Evolutionary conservation across 2,113 vertebrate species (phyloP).

Genomic region (Solea senegalensis): DNA sequence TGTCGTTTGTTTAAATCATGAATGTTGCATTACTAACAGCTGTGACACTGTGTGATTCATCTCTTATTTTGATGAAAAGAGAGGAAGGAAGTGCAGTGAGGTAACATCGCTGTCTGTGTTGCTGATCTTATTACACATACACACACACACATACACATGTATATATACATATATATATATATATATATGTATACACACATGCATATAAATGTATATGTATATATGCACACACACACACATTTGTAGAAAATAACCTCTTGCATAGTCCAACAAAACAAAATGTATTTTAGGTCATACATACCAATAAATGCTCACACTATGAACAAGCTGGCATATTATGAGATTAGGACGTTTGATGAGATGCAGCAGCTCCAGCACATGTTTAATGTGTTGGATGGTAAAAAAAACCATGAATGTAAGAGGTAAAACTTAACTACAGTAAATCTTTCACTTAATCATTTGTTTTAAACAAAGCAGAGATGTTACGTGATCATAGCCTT

Average conservation of each 20-base stretch:
- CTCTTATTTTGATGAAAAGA: background rate
- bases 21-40: background rate
- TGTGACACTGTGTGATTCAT: background rate
- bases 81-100: background rate
- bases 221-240: no score
- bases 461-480: background rate
- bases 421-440: no score
- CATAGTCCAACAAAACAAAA: background rate
- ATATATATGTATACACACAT: no score
- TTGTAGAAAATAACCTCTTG: background rate
- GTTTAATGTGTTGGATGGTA: background rate
- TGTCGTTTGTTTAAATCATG: background rate
- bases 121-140: no score
- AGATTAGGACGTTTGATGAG: background rate
- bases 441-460: background rate
- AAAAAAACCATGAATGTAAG: background rate
- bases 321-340: constrained; percentile 1
- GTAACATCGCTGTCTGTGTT: no score
- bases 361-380: background rate
- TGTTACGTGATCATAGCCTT: background rate
- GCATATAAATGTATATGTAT: no score
- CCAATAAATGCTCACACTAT: constrained; percentile 5
- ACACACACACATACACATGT: no score
- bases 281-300: no score
- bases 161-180: no score